A percentile compares a stretch with the other conserved stretches of the same genome.
Evolutionary conservation across 2,888 invertebrate species (phyloP).

Genomic region (Liodrosophila aerea): DNA sequence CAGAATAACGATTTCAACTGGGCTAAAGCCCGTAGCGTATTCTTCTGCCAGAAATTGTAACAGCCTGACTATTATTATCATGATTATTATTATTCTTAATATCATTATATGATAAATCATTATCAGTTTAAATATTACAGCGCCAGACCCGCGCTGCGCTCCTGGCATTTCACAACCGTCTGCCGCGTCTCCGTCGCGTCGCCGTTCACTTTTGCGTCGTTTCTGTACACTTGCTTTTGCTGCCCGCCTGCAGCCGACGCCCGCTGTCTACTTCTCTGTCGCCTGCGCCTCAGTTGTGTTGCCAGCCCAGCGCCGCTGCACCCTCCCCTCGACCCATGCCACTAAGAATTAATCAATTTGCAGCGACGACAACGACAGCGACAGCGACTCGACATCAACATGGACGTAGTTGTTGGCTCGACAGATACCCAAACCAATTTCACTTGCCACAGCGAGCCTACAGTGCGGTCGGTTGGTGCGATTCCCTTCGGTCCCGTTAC

Average conservation of each 20-base stretch:
- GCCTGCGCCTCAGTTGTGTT: constrained; percentile 57
- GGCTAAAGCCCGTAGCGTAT: no score
- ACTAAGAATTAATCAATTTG: constrained; percentile 61
- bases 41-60: no score
- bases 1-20: neutral
- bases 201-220: constrained; percentile 75
- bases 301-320: constrained; percentile 43
- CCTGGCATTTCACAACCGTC: constrained; percentile 68
- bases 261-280: constrained; percentile 47
- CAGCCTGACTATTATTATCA: no score
- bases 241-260: constrained; percentile 64
- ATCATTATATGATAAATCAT: no score
- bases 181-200: constrained; percentile 72
- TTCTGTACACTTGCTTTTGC: constrained; percentile 68
- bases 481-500: constrained; percentile 42
- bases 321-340: constrained; percentile 21
- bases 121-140: no score
- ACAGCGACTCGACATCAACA: neutral
- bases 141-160: constrained; percentile 31
- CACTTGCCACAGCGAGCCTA: constrained; percentile 47
- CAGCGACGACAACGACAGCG: constrained; percentile 35
- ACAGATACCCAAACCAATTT: constrained; percentile 42
- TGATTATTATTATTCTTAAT: no score
- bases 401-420: constrained; percentile 4
- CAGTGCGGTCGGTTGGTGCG: no score